A percentile compares a stretch with the other conserved stretches of the same genome.
Conservation (phyloP, 2,888 invertebrate genomes). For the Drosophila testacea region DNA sequence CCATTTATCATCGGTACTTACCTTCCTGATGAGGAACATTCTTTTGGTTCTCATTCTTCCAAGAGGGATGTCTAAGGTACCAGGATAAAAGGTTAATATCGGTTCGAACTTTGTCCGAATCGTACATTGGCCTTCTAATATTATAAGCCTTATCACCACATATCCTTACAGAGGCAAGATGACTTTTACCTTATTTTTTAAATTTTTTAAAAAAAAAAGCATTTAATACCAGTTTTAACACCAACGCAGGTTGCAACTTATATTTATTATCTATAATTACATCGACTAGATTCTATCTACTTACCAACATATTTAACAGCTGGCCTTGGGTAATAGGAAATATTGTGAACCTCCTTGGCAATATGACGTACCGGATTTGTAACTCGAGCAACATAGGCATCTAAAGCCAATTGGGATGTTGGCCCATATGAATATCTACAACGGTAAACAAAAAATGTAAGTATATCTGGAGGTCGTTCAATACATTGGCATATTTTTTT, state of each 20-base stretch:
- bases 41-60: slow-evolving; percentile 80
- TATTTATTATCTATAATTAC: slow-evolving; percentile 30
- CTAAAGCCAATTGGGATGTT: slow-evolving; percentile 85
- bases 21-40: slow-evolving; percentile 63
- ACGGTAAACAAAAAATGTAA: background rate
- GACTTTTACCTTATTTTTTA: slow-evolving; percentile 89
- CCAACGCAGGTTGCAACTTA: slow-evolving; percentile 50
- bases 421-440: slow-evolving; percentile 84
- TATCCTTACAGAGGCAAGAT: slow-evolving; percentile 93
- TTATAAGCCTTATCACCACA: slow-evolving; percentile 92
- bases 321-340: slow-evolving; percentile 90
- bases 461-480: background rate
- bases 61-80: slow-evolving; percentile 92
- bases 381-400: slow-evolving; percentile 90
- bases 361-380: slow-evolving; percentile 88
- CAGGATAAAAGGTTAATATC: slow-evolving; percentile 95
- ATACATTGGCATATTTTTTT: too few species aligned
- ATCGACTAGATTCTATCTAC: slow-evolving; percentile 40
- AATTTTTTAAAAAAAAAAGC: slow-evolving; percentile 71
- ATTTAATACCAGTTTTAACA: slow-evolving; percentile 58
- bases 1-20: slow-evolving; percentile 60
- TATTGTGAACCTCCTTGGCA: slow-evolving; percentile 87
- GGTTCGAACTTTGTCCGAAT: slow-evolving; percentile 91
- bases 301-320: slow-evolving; percentile 90
- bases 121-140: slow-evolving; percentile 89